Conservation (phyloP, 2,888 invertebrate species). For the Sinotaia quadrata region DNA sequence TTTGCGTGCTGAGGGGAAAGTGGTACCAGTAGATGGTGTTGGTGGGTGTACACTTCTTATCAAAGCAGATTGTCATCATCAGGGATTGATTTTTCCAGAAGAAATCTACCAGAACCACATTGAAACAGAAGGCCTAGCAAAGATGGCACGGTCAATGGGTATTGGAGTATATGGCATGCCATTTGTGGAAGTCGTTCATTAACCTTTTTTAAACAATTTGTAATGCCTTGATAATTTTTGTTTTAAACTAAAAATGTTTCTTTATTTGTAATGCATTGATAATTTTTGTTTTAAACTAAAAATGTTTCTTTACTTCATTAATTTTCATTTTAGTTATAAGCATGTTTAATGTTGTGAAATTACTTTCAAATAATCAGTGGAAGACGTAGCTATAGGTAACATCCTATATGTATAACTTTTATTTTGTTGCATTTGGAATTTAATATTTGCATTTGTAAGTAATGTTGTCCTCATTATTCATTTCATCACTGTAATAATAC, state of each 20-base stretch:
- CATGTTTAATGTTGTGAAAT: no score
- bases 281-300: background rate
- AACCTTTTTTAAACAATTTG: background rate
- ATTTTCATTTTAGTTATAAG: no score
- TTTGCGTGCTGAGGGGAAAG: slow-evolving; percentile 56
- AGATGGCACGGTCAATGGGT: slow-evolving; percentile 62
- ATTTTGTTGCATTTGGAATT: no score
- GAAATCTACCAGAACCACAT: slow-evolving; percentile 59
- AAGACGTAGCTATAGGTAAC: no score
- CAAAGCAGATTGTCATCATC: slow-evolving; percentile 54
- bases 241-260: background rate
- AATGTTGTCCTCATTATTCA: no score
- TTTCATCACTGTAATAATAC: no score
- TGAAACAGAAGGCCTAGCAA: slow-evolving; percentile 68
- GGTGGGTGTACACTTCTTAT: slow-evolving; percentile 65
- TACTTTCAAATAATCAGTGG: no score
- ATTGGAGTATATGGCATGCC: slow-evolving; percentile 62
- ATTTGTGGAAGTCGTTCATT: slow-evolving; percentile 58
- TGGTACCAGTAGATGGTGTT: slow-evolving; percentile 66
- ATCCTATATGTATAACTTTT: no score
- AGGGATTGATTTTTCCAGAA: slow-evolving; percentile 64
- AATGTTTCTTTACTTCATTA: background rate
- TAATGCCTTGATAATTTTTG: background rate
- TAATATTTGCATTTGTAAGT: no score
- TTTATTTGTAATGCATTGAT: background rate